A percentile compares a stretch with the other conserved stretches of the same genome.
phyloP scores from a whole-genome alignment of 2,888 invertebrate species.

The Ophion ellenae region DNA sequence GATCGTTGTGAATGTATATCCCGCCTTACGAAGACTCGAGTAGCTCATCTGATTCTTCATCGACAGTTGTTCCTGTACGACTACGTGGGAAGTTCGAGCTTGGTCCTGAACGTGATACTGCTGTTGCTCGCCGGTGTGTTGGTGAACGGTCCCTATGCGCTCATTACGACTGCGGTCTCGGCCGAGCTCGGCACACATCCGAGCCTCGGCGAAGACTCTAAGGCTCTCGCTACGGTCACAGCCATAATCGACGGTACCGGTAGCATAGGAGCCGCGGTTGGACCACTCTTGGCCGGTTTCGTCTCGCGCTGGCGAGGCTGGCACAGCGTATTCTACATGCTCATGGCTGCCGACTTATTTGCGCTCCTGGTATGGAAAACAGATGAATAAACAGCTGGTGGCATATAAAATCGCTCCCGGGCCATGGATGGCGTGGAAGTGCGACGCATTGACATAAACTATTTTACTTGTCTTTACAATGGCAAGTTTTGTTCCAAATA shows the following conservation, averaged over 20 bases:
- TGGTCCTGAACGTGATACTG: constrained; percentile 87
- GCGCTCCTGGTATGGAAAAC: constrained; percentile 87
- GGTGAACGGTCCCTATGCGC: constrained; percentile 97
- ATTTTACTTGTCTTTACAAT: too few species aligned
- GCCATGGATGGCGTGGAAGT: background rate
- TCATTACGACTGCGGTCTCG: constrained; percentile 98
- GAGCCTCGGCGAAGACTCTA: constrained; percentile 92
- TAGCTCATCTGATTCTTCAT: background rate
- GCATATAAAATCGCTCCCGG: background rate
- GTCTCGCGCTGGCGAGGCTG: constrained; percentile 89
- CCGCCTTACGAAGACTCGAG: too few species aligned
- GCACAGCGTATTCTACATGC: constrained; percentile 95
- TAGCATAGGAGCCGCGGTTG: constrained; percentile 95
- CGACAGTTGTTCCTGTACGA: constrained; percentile 92
- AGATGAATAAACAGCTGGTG: background rate
- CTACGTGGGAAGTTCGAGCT: constrained; percentile 87
- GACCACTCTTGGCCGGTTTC: constrained; percentile 94
- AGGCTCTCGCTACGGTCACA: constrained; percentile 97
- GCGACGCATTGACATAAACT: background rate
- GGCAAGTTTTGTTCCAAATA: too few species aligned
- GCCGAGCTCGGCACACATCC: constrained; percentile 96
- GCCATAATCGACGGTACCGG: constrained; percentile 99
- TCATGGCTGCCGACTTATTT: constrained; percentile 91
- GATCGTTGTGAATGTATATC: too few species aligned
- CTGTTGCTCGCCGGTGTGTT: constrained; percentile 91